Evolutionary conservation across 2,888 invertebrate genomes (phyloP).

Genomic region (Calameuta idolon): DNA sequence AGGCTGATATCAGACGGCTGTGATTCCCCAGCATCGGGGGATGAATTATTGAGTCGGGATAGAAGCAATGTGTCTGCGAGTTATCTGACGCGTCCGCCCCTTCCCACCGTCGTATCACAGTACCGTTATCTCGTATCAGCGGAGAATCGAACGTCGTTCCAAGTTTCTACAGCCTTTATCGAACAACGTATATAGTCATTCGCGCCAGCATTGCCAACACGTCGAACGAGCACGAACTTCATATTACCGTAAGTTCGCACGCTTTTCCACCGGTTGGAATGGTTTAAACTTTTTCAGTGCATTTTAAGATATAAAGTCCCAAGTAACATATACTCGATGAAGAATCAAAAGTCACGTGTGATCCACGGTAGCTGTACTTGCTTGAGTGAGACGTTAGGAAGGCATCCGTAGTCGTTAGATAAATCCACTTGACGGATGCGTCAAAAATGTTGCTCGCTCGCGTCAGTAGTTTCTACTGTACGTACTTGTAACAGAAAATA

Average conservation of each 20-base stretch:
- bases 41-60: constrained; percentile 25
- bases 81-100: constrained; percentile 1
- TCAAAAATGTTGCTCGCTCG: neutral
- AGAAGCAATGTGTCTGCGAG: constrained; percentile 16
- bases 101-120: neutral
- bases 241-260: neutral
- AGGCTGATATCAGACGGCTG: neutral
- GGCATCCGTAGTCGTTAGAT: neutral
- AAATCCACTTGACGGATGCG: constrained; percentile 17
- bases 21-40: constrained; percentile 11
- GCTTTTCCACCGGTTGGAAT: neutral
- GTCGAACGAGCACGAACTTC: neutral
- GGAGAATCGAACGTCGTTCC: neutral
- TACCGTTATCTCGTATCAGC: neutral
- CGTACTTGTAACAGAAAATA: constrained; percentile 34
- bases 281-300: neutral
- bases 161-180: neutral
- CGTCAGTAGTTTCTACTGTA: neutral
- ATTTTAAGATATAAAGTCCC: neutral
- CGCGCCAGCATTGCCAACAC: neutral
- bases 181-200: neutral
- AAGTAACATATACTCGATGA: neutral
- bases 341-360: neutral
- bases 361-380: neutral
- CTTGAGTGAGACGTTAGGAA: neutral